Base-by-base conservation (phyloP, 1,140 invertebrate species). In the Achatina immaculata region DNA sequence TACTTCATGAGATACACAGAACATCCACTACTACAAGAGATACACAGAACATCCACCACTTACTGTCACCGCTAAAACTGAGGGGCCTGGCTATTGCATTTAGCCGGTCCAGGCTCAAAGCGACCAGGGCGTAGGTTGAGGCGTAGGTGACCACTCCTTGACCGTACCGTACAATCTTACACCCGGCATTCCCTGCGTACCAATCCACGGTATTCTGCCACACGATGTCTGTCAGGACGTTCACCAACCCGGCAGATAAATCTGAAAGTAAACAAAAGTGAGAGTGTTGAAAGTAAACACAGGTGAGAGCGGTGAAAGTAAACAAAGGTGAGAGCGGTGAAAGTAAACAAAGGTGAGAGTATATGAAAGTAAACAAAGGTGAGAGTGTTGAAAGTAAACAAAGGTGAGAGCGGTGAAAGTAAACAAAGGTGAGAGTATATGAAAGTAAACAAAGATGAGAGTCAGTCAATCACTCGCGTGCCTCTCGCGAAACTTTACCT, bases 41-140 rank as follows among this genome's bases (percentile, higher is more conserved):
- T 31, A n/a, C 43, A 28, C 24, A 74, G 43, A 40, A 43, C 21
- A n/a, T 1, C 36, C n/a, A 42, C 11, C 16, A 81, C 81, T 66
- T 83, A 89, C 88, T 81, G 69, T 84, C 85, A n/a, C 84, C 80
- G 21, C 83, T 80, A 68, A 88, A 86, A 55, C 82, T 85, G 14
- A 99, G 96, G 0, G 97, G 97, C 91, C 96, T 94, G 11, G 96
- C 97, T 87, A 99, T 98, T 83, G 97, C 97, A 88, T 98, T 96
- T 87, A 97, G 97, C 86, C 97, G 93, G 91, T 99, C 97, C 84
- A 98, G 96, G 86, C 96, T 98, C 36, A 99, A 93, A 0, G 97
- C 96, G 21, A 99, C 97, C 45, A 99, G 93, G 9, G 98, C 96
- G 88, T 98, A 98, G 0, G 96, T 98, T 0, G 97, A 98, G 7